These are phyloP conservation scores for Planiliza haematocheilus DNA, from an alignment of 2,113 vertebrate genomes.

Conservation along the genomic window DNA sequence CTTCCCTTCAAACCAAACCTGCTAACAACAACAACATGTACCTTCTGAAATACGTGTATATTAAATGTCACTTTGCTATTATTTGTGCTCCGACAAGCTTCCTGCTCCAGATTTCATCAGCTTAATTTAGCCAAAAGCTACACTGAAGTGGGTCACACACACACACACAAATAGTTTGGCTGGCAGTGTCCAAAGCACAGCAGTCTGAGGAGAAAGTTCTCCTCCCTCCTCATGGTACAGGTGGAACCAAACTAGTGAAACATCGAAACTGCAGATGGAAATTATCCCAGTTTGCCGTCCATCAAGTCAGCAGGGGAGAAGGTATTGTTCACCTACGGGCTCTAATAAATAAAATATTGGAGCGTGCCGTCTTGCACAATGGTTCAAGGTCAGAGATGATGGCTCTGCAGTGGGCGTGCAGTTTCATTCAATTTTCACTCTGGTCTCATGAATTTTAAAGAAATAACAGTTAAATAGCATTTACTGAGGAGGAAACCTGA, in stretches of 20 bases:
- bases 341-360: conserved; percentile 41
- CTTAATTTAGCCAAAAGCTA: conserved; percentile 58
- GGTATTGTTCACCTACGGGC: conserved; percentile 15
- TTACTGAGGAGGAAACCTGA: not conserved
- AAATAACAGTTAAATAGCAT: not conserved
- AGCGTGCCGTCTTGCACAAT: not conserved
- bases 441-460: not conserved
- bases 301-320: not conserved
- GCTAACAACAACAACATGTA: conserved; percentile 26
- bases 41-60: conserved; percentile 1
- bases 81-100: conserved; percentile 37
- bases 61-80: conserved; percentile 41
- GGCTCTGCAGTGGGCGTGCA: not conserved
- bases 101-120: conserved; percentile 50
- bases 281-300: not conserved
- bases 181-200: conserved; percentile 17
- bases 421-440: conserved; percentile 1
- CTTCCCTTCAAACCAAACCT: conserved; percentile 22
- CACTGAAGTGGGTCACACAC: conserved; percentile 52
- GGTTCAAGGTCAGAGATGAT: conserved; percentile 37
- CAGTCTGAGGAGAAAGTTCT: conserved; percentile 17
- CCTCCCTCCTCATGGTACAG: not conserved
- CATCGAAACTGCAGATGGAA: conserved; percentile 11
- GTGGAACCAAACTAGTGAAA: conserved; percentile 12
- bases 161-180: conserved; percentile 27